Conservation (phyloP, 2,797 vertebrate genomes). For the Ara ararauna region DNA sequence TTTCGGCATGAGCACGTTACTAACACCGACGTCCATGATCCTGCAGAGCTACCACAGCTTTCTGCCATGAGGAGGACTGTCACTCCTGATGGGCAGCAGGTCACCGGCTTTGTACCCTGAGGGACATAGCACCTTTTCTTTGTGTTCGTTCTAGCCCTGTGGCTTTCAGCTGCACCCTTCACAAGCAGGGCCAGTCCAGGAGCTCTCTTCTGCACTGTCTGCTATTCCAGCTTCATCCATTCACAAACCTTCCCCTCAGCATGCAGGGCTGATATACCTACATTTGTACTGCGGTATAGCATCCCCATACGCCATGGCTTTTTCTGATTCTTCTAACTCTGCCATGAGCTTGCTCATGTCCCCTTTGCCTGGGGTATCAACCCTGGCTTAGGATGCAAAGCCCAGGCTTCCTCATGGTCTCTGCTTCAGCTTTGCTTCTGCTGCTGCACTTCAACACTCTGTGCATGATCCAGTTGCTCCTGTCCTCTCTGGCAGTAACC, state of each 20-base stretch:
- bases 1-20: accelerated
- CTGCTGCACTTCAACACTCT: background rate
- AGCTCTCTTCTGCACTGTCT: background rate
- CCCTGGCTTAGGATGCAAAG: background rate
- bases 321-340: background rate
- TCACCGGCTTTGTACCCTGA: background rate
- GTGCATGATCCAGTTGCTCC: background rate
- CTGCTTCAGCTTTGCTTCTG: background rate
- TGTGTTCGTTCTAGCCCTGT: background rate
- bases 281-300: background rate
- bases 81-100: background rate
- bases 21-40: accelerated
- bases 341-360: background rate
- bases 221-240: background rate
- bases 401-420: accelerated
- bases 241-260: background rate
- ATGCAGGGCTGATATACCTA: background rate
- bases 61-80: accelerated
- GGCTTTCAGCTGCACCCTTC: background rate
- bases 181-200: background rate
- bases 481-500: background rate
- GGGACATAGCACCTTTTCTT: accelerated
- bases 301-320: background rate
- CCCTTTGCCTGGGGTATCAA: background rate
- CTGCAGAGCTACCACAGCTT: background rate